phyloP scores from a whole-genome alignment of 2,113 vertebrate genomes.

The Cebidichthys violaceus region DNA sequence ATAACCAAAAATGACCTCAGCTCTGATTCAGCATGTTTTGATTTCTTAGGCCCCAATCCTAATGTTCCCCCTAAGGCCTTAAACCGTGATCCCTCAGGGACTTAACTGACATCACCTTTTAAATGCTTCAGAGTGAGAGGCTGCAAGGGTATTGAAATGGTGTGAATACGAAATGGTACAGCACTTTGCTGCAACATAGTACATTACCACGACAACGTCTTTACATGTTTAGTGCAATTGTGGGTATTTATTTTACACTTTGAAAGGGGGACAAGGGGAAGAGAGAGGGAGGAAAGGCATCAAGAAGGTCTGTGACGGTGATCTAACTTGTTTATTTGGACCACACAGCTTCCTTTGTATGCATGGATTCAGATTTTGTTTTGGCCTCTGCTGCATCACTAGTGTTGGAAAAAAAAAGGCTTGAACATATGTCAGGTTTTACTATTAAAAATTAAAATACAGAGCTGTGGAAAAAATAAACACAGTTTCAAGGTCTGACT shows the following conservation, averaged over 20 bases:
- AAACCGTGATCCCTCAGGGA: no score
- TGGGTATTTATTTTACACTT: no score
- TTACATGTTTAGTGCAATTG: no score
- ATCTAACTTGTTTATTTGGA: slow-evolving; percentile 51
- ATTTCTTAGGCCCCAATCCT: neutral
- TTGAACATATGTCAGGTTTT: slow-evolving; percentile 33
- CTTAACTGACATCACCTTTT: no score
- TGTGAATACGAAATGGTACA: no score
- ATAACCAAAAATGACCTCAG: neutral
- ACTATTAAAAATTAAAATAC: slow-evolving; percentile 51
- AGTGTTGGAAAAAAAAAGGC: neutral
- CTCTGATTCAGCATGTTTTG: slow-evolving; percentile 24
- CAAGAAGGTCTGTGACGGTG: neutral
- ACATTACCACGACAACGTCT: no score
- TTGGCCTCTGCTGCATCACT: neutral
- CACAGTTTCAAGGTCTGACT: slow-evolving; percentile 28
- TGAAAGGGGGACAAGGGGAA: neutral
- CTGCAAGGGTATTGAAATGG: no score
- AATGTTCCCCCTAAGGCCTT: no score
- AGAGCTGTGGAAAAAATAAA: neutral
- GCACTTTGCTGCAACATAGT: no score
- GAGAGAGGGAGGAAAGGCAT: neutral
- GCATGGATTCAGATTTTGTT: slow-evolving; percentile 54
- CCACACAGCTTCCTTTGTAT: slow-evolving; percentile 33
- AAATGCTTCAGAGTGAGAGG: no score